Conservation (phyloP, 1,140 invertebrate genomes). For the Sycophila sp. region DNA sequence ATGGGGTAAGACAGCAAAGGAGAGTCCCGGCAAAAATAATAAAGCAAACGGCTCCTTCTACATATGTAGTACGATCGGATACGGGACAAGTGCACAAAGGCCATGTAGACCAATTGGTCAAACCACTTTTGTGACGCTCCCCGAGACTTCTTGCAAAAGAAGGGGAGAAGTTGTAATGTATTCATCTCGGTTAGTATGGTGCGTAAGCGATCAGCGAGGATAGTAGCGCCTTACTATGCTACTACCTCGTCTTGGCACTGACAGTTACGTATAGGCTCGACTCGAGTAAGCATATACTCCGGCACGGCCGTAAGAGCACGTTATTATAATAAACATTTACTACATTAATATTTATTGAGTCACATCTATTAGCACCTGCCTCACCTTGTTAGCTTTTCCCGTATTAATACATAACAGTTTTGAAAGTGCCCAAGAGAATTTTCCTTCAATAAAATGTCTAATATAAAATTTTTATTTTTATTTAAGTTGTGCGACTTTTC, state of each 20-base stretch:
- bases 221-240: too few species aligned
- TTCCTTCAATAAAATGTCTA: too few species aligned
- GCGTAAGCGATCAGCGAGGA: too few species aligned
- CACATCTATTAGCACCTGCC: too few species aligned
- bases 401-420: too few species aligned
- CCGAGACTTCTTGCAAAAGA: constrained; percentile 6
- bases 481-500: too few species aligned
- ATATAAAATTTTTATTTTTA: too few species aligned
- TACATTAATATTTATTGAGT: too few species aligned
- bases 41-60: background rate
- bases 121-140: background rate
- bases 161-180: constrained; percentile 25
- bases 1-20: background rate
- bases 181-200: too few species aligned
- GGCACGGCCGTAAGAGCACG: background rate
- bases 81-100: background rate
- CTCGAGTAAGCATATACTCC: background rate
- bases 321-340: too few species aligned
- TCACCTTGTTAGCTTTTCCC: too few species aligned
- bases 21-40: background rate
- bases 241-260: background rate
- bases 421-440: too few species aligned
- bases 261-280: background rate
- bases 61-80: background rate
- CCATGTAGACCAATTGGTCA: background rate